phyloP scores from a whole-genome alignment of 2,888 invertebrate genomes.

The Leptinotarsa peninsularis region DNA sequence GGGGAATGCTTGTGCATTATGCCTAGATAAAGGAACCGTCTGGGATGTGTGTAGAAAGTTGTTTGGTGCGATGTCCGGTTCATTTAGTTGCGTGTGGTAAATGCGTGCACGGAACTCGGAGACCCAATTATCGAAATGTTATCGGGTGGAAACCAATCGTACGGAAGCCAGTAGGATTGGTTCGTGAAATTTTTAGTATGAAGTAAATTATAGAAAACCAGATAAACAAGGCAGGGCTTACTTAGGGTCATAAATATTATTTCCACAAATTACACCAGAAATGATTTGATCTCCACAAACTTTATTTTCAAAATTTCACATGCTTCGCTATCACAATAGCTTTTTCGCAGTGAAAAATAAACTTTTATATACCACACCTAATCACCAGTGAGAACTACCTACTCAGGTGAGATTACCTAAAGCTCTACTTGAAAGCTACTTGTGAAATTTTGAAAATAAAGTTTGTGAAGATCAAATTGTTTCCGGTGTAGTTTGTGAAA shows the following conservation, averaged over 20 bases:
- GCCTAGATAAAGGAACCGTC: not conserved
- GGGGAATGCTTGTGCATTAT: slow-evolving; percentile 8
- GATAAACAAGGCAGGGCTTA: not conserved
- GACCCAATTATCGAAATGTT: not conserved
- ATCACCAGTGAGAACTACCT: too few relatives aligned
- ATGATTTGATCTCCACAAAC: too few relatives aligned
- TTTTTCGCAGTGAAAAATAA: too few relatives aligned
- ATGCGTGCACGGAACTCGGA: not conserved
- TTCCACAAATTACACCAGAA: too few relatives aligned
- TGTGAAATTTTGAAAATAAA: too few relatives aligned
- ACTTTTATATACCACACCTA: too few relatives aligned
- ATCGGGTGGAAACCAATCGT: not conserved
- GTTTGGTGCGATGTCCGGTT: not conserved
- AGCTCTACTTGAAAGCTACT: too few relatives aligned
- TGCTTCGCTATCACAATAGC: too few relatives aligned
- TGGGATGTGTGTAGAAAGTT: not conserved
- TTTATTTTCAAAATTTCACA: too few relatives aligned
- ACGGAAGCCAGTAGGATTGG: not conserved
- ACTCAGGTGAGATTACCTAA: too few relatives aligned
- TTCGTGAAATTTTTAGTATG: not conserved
- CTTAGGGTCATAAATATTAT: not conserved
- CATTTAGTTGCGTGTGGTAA: not conserved
- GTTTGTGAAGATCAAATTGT: too few relatives aligned
- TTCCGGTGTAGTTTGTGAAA: too few relatives aligned
- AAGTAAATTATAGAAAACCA: not conserved